phyloP scores from a whole-genome alignment of 2,888 invertebrate species.

The Nysson spinosus region DNA sequence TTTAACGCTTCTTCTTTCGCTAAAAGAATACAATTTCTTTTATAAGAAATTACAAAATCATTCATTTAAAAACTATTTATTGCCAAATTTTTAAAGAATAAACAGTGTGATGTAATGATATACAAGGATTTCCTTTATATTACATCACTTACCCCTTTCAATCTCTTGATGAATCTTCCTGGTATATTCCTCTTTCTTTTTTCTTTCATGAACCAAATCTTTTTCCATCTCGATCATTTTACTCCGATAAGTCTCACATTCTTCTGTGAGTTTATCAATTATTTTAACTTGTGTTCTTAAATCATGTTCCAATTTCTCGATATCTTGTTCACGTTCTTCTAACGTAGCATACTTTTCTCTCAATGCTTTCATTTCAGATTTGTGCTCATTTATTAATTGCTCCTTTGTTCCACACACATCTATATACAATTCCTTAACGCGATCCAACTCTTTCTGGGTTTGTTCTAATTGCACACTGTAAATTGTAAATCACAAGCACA shows the following conservation, averaged over 20 bases:
- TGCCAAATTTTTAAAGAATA: neutral
- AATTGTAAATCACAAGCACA: too few relatives aligned
- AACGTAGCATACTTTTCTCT: slow-evolving; percentile 68
- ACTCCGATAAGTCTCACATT: slow-evolving; percentile 64
- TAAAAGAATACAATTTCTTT: slow-evolving; percentile 33
- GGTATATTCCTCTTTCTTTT: slow-evolving; percentile 66
- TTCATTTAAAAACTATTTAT: neutral
- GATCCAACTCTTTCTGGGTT: slow-evolving; percentile 71
- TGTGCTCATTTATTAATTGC: slow-evolving; percentile 80
- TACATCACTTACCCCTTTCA: slow-evolving; percentile 63
- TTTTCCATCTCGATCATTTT: slow-evolving; percentile 70
- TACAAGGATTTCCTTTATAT: neutral
- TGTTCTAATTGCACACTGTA: slow-evolving; percentile 71
- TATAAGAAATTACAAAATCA: too few relatives aligned
- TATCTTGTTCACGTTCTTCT: slow-evolving; percentile 59
- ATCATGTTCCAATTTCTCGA: slow-evolving; percentile 65
- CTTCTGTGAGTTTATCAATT: slow-evolving; percentile 61
- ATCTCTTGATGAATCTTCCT: slow-evolving; percentile 70
- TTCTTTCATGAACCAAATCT: slow-evolving; percentile 66
- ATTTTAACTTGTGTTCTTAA: slow-evolving; percentile 65
- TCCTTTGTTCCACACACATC: slow-evolving; percentile 82
- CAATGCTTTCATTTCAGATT: slow-evolving; percentile 79
- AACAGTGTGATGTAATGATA: too few relatives aligned
- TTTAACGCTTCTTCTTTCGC: slow-evolving; percentile 72
- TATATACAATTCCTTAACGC: slow-evolving; percentile 74